A percentile compares a stretch with the other conserved stretches of the same genome.
These are phyloP conservation scores for Heterocephalus glaber DNA, from an alignment of 2,113 vertebrate genomes.

Conservation along the genomic window DNA sequence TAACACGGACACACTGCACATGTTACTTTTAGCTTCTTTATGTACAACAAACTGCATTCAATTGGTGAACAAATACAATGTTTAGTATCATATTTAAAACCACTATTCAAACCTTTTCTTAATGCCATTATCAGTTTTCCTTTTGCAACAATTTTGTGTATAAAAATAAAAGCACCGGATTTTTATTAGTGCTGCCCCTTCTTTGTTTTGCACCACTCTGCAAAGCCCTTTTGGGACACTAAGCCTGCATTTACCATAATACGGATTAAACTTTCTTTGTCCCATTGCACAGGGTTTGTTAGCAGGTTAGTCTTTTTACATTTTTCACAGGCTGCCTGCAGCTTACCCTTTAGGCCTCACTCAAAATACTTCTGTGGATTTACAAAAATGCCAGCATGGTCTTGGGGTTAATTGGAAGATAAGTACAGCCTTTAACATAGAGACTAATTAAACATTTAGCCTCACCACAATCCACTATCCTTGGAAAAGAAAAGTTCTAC, in stretches of 20 bases:
- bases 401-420: slow-evolving; percentile 97
- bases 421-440: slow-evolving; percentile 93
- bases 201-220: slow-evolving; percentile 91
- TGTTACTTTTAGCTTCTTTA: slow-evolving; percentile 88
- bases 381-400: slow-evolving; percentile 94
- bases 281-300: slow-evolving; percentile 92
- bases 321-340: slow-evolving; percentile 91
- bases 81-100: slow-evolving; percentile 93
- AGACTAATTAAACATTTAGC: slow-evolving; percentile 96
- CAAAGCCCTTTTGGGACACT: slow-evolving; percentile 94
- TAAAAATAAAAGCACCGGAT: slow-evolving; percentile 90
- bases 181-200: slow-evolving; percentile 89
- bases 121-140: slow-evolving; percentile 91
- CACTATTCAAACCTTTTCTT: slow-evolving; percentile 89
- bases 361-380: slow-evolving; percentile 95
- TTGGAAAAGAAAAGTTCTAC: slow-evolving; percentile 85
- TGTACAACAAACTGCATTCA: slow-evolving; percentile 91
- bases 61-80: slow-evolving; percentile 89
- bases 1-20: slow-evolving; percentile 73
- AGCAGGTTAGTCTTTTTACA: slow-evolving; percentile 98
- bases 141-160: slow-evolving; percentile 91
- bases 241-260: slow-evolving; percentile 98
- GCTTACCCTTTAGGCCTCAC: slow-evolving; percentile 95
- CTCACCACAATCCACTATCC: slow-evolving; percentile 87
- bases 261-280: slow-evolving; percentile 96